These are phyloP conservation scores for Aradophagus sp. DNA, from an alignment of 1,140 invertebrate species.

Conservation along the genomic window DNA sequence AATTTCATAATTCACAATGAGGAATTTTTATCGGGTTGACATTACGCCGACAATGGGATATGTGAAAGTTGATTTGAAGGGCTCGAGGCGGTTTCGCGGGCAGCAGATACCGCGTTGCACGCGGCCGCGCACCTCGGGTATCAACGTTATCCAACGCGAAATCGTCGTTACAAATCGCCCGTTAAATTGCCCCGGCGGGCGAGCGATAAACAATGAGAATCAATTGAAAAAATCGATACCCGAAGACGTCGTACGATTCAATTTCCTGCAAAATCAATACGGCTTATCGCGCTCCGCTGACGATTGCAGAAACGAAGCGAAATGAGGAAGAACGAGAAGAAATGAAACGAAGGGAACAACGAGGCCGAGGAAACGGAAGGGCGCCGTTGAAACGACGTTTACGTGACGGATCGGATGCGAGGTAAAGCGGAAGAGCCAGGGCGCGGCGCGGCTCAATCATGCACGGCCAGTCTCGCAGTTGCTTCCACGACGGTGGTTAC, in stretches of 20 bases:
- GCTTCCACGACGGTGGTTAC: slow-evolving; percentile 56
- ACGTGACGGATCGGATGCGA: too few relatives aligned
- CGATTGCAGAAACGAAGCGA: neutral
- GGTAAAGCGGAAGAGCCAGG: too few relatives aligned
- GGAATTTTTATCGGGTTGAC: slow-evolving; percentile 14
- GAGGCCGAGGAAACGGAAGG: neutral
- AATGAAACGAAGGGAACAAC: neutral
- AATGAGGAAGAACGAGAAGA: neutral
- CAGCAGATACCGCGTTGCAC: slow-evolving; percentile 3
- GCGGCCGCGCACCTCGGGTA: neutral
- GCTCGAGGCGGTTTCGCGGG: slow-evolving; percentile 20
- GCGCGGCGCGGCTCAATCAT: slow-evolving; percentile 10
- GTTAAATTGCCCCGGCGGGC: too few relatives aligned
- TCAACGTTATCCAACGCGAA: slow-evolving; percentile 2
- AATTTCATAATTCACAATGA: neutral
- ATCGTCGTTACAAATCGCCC: slow-evolving; percentile 16
- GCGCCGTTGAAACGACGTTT: too few relatives aligned
- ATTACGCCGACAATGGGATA: slow-evolving; percentile 20
- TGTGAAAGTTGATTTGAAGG: slow-evolving; percentile 41
- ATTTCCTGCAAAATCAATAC: too few relatives aligned
- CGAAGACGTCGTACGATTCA: too few relatives aligned
- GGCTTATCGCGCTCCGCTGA: neutral
- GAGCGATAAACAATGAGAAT: too few relatives aligned
- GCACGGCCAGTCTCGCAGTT: slow-evolving; percentile 35
- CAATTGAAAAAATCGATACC: too few relatives aligned